phyloP scores from a whole-genome alignment of 2,113 vertebrate species.

The Orientallactaga bullata region DNA sequence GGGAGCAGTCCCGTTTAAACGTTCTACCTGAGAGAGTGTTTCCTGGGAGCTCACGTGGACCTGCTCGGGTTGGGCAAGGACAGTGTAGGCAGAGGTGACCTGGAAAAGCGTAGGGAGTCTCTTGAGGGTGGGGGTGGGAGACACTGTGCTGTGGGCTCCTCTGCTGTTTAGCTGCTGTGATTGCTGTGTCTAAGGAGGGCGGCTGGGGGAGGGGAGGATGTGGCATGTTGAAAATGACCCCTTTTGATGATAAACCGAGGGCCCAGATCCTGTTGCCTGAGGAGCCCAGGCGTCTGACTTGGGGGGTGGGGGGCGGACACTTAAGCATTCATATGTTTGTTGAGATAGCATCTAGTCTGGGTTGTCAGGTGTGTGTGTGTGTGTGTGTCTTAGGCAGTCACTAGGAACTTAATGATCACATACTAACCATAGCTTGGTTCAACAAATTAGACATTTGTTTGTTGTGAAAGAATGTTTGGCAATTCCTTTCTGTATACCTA shows the following conservation, averaged over 20 bases:
- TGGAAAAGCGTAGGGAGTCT: not conserved
- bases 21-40: slow-evolving; percentile 17
- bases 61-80: slow-evolving; percentile 40
- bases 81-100: slow-evolving; percentile 54
- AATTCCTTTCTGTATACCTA: not conserved
- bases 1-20: slow-evolving; percentile 54
- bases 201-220: not conserved
- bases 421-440: not conserved
- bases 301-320: not conserved
- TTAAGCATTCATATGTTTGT: not conserved
- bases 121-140: not conserved
- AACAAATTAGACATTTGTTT: not conserved
- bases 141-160: not conserved
- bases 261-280: not conserved
- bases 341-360: slow-evolving; percentile 10
- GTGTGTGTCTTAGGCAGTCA: not conserved
- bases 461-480: no score
- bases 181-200: not conserved
- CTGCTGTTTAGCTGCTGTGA: not conserved
- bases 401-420: slow-evolving; percentile 34
- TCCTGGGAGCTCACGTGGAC: slow-evolving; percentile 71
- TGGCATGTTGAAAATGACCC: not conserved
- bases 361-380: not conserved
- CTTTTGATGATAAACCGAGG: not conserved
- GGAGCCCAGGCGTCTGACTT: not conserved